Evolutionary conservation across 1,140 invertebrate genomes (phyloP), one percentile per base, ranked within the genome.

Genomic region (Polypedilum pembai): DNA sequence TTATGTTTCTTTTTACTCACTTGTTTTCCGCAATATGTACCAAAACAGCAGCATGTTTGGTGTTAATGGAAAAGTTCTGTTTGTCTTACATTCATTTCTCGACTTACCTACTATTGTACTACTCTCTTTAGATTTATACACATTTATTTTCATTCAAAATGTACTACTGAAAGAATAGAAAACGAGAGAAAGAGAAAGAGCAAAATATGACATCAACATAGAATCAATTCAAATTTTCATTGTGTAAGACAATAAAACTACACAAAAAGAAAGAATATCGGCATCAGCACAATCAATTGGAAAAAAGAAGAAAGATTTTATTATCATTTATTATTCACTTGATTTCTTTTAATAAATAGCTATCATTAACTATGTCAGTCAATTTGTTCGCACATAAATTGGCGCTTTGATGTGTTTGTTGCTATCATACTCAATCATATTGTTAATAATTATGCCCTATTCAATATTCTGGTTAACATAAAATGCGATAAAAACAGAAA

Each of bases 51-150:
- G 65, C 18, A 18, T 69, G 17, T 20, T 69, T 10, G 15, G 65
- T 69, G 18, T 18, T 69, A 69, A 69, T 69, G 65, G 65, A 69
- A 69, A 69, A 69, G 65, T 69, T 69, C 65, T 69, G 65, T 69
- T 69, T 69, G 65, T 21, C n/a, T 21, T 69, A 15, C 45, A 17
- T 56, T 17, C 10, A 15, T 17, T 56, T 56, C 45, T 56, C 5
- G 24, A 33, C 24, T 33, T 33, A 33, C 24, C 24, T 33, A 33
- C 24, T 33, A 33, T 33, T 33, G 24, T 33, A 33, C 24, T 33
- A 33, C 24, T 33, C 24, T 56, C 45, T 56, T 56, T n/a, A 56
- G n/a, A 56, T 56, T 56, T 56, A 56, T 56, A 56, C 12, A 56
- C 45, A 56, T 56, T n/a, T 56, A 56, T 56, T n/a, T 56, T 56